A percentile compares a stretch with the other conserved stretches of the same genome.
These are phyloP conservation scores for Alexandromys fortis DNA, from an alignment of 2,113 vertebrate species.

Conservation along the genomic window DNA sequence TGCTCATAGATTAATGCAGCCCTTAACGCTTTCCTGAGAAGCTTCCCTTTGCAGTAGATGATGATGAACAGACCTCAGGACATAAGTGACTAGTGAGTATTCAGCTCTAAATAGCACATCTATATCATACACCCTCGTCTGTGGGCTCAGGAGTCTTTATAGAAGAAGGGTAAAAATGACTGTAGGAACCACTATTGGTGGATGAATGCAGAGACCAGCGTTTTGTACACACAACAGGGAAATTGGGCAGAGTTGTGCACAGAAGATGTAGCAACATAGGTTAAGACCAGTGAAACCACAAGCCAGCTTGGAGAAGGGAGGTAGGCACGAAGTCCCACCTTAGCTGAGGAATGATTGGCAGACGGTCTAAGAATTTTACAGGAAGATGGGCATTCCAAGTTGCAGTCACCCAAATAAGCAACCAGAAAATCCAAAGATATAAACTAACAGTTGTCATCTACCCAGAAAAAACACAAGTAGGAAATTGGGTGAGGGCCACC, in stretches of 20 bases:
- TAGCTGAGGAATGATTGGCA: background rate
- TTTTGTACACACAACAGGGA: too few relatives aligned
- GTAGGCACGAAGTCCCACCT: background rate
- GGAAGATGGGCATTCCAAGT: slow-evolving; percentile 30
- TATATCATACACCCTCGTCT: background rate
- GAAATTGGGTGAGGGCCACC: background rate
- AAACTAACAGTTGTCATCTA: slow-evolving; percentile 60
- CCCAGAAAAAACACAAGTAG: slow-evolving; percentile 34
- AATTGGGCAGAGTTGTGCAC: background rate
- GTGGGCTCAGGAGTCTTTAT: background rate
- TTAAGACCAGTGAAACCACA: too few relatives aligned
- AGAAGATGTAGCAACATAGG: background rate
- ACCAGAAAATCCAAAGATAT: slow-evolving; percentile 35
- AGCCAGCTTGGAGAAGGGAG: background rate
- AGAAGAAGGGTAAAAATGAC: too few relatives aligned
- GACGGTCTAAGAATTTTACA: slow-evolving; percentile 22
- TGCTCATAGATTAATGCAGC: background rate
- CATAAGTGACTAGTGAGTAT: too few relatives aligned
- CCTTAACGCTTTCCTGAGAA: background rate
- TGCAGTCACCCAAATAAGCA: slow-evolving; percentile 45
- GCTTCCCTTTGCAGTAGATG: too few relatives aligned
- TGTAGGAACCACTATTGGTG: background rate
- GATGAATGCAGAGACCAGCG: background rate
- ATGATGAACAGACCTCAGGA: background rate
- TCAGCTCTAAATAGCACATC: background rate